Percentiles rank a stretch among this genome's conserved stretches.
Evolutionary conservation across 2,888 invertebrate species (phyloP).

Genomic region (Theodoxus fluviatilis): DNA sequence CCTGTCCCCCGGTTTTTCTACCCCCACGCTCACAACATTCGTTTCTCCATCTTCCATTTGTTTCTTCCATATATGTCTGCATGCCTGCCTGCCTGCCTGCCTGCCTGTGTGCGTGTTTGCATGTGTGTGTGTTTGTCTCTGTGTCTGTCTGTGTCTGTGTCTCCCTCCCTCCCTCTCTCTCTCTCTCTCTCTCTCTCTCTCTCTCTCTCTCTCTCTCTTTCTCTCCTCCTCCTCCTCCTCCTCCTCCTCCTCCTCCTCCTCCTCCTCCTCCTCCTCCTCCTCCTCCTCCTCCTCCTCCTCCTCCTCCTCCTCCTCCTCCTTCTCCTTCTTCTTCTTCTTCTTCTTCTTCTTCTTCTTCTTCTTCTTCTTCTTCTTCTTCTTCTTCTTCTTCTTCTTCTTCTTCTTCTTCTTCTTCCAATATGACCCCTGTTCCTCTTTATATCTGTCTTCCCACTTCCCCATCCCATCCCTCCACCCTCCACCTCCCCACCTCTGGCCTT

Average conservation of each 20-base stretch:
- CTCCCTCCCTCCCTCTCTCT: neutral
- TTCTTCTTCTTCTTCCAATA: neutral
- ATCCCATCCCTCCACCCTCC: neutral
- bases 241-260: neutral
- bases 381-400: neutral
- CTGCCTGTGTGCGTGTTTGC: slow-evolving; percentile 6
- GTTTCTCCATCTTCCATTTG: neutral
- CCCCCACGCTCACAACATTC: no score
- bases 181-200: slow-evolving; percentile 12
- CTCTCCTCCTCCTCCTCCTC: neutral
- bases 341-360: neutral
- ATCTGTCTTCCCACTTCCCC: neutral
- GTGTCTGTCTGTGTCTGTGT: neutral
- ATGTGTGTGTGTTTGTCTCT: neutral
- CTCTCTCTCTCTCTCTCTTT: slow-evolving; percentile 10
- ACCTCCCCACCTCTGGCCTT: neutral
- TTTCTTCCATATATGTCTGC: neutral
- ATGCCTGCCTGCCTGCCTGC: neutral
- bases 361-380: neutral
- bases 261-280: neutral
- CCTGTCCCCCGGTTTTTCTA: no score
- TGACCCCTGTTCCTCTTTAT: neutral
- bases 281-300: neutral
- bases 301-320: neutral
- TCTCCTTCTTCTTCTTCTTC: neutral